Conservation (phyloP, 2,113 vertebrate genomes). For the Chaetura pelagica region DNA sequence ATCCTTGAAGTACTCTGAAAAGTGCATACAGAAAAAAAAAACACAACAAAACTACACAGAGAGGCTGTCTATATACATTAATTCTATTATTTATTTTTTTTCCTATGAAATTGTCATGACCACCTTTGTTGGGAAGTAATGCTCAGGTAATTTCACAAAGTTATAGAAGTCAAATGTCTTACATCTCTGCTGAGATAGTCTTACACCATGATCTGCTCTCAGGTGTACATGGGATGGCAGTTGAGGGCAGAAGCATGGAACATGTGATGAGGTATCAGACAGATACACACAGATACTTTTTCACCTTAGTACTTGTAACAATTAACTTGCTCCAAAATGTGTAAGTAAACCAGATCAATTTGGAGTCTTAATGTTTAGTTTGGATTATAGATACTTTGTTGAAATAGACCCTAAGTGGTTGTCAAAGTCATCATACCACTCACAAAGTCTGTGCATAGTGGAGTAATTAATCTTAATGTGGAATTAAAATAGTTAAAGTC, state of each 20-base stretch:
- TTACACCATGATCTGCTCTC: neutral
- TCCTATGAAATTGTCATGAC: neutral
- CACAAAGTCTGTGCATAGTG: neutral
- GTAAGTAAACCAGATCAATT: neutral
- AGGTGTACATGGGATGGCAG: neutral
- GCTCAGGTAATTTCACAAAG: neutral
- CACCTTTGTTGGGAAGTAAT: neutral
- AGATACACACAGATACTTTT: neutral
- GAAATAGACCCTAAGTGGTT: neutral
- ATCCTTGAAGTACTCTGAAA: neutral
- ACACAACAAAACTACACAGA: neutral
- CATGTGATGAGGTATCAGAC: neutral
- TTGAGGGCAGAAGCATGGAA: neutral
- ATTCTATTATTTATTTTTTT: neutral
- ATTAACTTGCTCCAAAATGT: neutral
- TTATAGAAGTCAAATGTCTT: neutral
- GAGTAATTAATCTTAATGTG: neutral
- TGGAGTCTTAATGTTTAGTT: neutral
- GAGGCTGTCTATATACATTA: neutral
- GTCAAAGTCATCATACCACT: neutral
- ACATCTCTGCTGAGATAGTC: neutral
- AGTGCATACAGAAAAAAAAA: neutral
- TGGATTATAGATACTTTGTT: neutral
- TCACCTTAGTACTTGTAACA: neutral
- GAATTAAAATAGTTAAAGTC: neutral